A percentile compares a stretch with the other conserved stretches of the same genome.
Evolutionary conservation across 2,113 vertebrate genomes (phyloP).

Genomic region (Elgaria multicarinata): DNA sequence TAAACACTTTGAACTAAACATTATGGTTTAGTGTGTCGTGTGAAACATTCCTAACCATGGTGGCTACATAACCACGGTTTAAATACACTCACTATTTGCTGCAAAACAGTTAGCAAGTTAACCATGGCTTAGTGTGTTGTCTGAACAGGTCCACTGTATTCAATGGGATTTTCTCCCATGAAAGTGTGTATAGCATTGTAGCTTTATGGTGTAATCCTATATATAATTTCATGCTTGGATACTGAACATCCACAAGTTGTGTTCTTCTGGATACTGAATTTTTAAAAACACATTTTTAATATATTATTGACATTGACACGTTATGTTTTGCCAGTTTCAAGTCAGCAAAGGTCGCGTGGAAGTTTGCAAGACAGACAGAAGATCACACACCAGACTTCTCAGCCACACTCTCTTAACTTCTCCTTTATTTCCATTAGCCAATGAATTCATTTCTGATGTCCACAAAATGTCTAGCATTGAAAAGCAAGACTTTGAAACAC

Average conservation of each 20-base stretch:
- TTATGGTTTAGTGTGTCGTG: too few relatives aligned
- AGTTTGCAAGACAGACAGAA: not conserved
- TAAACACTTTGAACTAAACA: too few relatives aligned
- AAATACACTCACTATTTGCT: too few relatives aligned
- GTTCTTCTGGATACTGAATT: not conserved
- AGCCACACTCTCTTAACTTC: not conserved
- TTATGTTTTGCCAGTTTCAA: not conserved
- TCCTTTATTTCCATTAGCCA: not conserved
- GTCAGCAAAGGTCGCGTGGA: not conserved
- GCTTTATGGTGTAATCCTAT: too few relatives aligned
- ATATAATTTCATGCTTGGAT: not conserved
- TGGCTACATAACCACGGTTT: too few relatives aligned
- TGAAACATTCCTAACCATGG: too few relatives aligned
- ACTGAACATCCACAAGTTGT: not conserved
- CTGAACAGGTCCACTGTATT: too few relatives aligned
- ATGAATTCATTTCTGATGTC: not conserved
- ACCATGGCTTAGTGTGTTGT: too few relatives aligned
- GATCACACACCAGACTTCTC: not conserved
- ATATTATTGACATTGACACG: not conserved
- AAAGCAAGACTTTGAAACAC: not conserved
- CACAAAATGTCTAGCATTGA: not conserved
- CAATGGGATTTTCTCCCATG: too few relatives aligned
- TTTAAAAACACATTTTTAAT: not conserved
- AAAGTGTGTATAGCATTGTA: too few relatives aligned
- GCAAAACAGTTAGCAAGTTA: too few relatives aligned